Conservation (phyloP, 1,140 invertebrate species). For the Drosophila baimaii region DNA sequence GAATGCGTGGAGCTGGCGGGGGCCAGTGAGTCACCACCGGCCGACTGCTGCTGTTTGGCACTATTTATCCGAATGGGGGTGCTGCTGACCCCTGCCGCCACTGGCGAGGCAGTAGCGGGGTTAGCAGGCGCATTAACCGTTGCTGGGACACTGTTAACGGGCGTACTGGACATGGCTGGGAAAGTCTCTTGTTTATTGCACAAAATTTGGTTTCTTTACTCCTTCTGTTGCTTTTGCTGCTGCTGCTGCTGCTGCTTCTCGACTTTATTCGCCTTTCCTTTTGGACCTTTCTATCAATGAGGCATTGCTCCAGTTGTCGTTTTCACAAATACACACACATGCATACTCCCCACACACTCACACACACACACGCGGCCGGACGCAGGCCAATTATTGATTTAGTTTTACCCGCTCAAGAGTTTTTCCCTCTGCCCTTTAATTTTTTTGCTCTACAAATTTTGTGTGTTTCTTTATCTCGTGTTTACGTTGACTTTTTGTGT, state of each 20-base stretch:
- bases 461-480: constrained; percentile 11
- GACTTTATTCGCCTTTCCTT: constrained; percentile 11
- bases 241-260: constrained; percentile 6
- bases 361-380: constrained; percentile 35
- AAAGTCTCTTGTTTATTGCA: constrained; percentile 18
- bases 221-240: constrained; percentile 3
- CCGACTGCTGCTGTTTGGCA: constrained; percentile 50
- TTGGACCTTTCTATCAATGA: constrained; percentile 50
- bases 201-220: background rate
- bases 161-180: constrained; percentile 26
- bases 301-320: constrained; percentile 64
- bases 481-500: background rate
- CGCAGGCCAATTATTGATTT: constrained; percentile 77
- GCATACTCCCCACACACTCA: constrained; percentile 26
- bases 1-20: constrained; percentile 39
- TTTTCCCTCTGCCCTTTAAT: constrained; percentile 1
- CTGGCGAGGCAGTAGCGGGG: constrained; percentile 8
- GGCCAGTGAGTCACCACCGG: constrained; percentile 56
- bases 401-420: constrained; percentile 46
- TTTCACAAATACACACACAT: constrained; percentile 24
- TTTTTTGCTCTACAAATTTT: constrained; percentile 24
- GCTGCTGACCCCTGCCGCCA: constrained; percentile 14
- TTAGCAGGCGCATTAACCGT: constrained; percentile 24
- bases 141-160: constrained; percentile 19
- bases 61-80: constrained; percentile 78